These are phyloP conservation scores for Fabriciana adippe DNA, from an alignment of 2,888 invertebrate genomes.

Conservation along the genomic window DNA sequence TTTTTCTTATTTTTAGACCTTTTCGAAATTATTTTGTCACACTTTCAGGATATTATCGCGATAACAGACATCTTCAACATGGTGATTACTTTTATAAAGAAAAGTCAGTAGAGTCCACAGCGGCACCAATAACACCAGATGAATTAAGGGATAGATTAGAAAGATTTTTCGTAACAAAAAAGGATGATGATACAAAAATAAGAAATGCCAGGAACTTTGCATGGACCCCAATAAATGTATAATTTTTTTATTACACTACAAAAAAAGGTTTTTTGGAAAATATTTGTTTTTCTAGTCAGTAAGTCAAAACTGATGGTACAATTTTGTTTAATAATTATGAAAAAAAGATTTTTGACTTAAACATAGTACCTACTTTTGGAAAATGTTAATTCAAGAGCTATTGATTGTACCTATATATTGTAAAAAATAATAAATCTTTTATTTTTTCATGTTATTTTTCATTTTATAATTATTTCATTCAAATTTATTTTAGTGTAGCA, in stretches of 20 bases:
- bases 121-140: constrained; percentile 75
- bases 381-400: too few relatives aligned
- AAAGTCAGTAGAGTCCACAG: constrained; percentile 66
- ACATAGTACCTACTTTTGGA: too few relatives aligned
- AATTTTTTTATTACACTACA: constrained; percentile 19
- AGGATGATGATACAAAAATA: constrained; percentile 59
- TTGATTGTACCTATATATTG: too few relatives aligned
- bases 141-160: constrained; percentile 78
- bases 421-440: too few relatives aligned
- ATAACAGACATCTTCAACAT: constrained; percentile 59
- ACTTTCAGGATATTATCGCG: constrained; percentile 60
- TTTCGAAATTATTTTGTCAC: constrained; percentile 13
- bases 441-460: too few relatives aligned
- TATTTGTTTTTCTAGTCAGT: constrained; percentile 12
- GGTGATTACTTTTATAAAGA: constrained; percentile 65
- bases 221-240: constrained; percentile 72
- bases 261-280: neutral
- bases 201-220: constrained; percentile 71
- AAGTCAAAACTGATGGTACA: constrained; percentile 3
- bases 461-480: too few relatives aligned
- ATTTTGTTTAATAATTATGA: neutral
- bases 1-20: neutral
- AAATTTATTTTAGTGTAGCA: too few relatives aligned
- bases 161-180: constrained; percentile 75
- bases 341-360: too few relatives aligned